Evolutionary conservation across 2,888 invertebrate genomes (phyloP).

Genomic region (Cancer borealis): DNA sequence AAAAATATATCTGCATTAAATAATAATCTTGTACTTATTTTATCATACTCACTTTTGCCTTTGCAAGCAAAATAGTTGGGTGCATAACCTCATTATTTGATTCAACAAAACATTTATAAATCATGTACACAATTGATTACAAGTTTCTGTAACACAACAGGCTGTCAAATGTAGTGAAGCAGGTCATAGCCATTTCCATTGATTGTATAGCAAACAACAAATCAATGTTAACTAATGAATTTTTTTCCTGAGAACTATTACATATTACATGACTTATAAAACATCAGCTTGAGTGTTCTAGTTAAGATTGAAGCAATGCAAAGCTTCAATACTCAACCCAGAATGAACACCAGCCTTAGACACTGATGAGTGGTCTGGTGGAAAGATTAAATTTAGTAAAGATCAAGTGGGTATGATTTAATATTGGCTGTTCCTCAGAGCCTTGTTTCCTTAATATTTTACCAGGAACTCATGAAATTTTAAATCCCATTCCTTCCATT

Average conservation of each 20-base stretch:
- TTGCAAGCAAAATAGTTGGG: background rate
- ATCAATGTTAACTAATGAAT: background rate
- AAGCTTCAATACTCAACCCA: background rate
- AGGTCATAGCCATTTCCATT: background rate
- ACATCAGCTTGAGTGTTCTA: background rate
- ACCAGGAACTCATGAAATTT: background rate
- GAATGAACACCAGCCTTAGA: background rate
- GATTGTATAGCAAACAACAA: background rate
- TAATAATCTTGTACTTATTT: conserved; percentile 40
- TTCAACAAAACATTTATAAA: background rate
- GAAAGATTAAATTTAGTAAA: background rate
- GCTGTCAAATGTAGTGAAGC: conserved; percentile 6
- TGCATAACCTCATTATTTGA: conserved; percentile 22
- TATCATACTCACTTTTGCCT: background rate
- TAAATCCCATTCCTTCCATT: background rate
- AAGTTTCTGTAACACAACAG: background rate
- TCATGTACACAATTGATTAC: background rate
- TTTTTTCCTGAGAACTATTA: conserved; percentile 36
- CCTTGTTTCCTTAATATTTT: background rate
- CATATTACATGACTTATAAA: conserved; percentile 31
- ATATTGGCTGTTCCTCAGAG: background rate
- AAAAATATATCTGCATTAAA: conserved; percentile 31
- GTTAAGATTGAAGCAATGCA: background rate
- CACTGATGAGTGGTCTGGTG: background rate
- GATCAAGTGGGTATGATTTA: background rate